These are phyloP conservation scores for Frieseomelitta varia DNA, from an alignment of 1,140 invertebrate genomes.

Conservation along the genomic window DNA sequence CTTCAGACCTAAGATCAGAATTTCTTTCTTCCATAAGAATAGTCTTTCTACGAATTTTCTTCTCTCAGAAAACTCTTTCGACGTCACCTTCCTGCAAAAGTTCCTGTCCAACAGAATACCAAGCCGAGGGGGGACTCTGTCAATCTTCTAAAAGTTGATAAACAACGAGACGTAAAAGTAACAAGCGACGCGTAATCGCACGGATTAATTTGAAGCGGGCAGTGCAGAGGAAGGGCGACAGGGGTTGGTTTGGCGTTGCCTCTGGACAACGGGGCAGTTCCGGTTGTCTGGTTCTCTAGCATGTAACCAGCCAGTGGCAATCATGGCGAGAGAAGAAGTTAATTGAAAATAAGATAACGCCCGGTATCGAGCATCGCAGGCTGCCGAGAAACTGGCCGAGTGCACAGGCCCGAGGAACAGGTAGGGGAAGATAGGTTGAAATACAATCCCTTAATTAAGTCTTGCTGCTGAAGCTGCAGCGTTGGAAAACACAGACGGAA, in stretches of 20 bases:
- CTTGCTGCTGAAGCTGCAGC: constrained; percentile 31
- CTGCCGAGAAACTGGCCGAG: background rate
- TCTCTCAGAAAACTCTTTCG: too few species aligned
- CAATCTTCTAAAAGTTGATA: background rate
- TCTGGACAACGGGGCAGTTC: constrained; percentile 1
- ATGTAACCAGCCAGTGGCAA: constrained; percentile 56
- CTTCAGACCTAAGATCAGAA: too few species aligned
- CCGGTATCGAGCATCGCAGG: constrained; percentile 32
- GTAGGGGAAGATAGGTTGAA: constrained; percentile 19
- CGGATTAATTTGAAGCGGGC: constrained; percentile 15
- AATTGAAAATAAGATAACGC: constrained; percentile 71
- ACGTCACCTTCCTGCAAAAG: too few species aligned
- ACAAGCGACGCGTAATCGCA: constrained; percentile 2
- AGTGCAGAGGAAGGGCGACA: background rate
- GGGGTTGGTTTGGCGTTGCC: background rate
- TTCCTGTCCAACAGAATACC: too few species aligned
- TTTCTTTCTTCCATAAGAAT: too few species aligned
- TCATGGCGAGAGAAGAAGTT: constrained; percentile 64
- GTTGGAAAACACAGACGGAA: constrained; percentile 47
- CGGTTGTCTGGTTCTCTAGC: constrained; percentile 23
- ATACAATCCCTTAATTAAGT: constrained; percentile 69
- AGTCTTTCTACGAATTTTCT: too few species aligned
- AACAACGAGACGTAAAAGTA: background rate
- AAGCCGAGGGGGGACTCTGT: too few species aligned
- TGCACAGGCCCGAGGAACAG: constrained; percentile 1